These are phyloP conservation scores for Lophotriccus pileatus DNA, from an alignment of 2,797 vertebrate genomes.

Conservation along the genomic window DNA sequence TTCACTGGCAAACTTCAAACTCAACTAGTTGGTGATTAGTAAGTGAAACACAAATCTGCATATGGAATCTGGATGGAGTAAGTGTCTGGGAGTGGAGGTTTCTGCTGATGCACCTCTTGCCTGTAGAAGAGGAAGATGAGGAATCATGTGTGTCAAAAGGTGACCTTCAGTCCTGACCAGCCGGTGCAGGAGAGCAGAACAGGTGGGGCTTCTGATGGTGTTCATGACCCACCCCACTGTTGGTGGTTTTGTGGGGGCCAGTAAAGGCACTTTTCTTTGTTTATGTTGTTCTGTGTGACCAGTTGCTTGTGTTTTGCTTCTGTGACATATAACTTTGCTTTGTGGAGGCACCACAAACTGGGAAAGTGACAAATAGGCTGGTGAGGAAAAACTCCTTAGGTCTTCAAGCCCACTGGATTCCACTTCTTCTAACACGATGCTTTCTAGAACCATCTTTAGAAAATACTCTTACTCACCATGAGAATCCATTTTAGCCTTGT, in stretches of 20 bases:
- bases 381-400: neutral
- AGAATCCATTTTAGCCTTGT: neutral
- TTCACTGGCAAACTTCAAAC: neutral
- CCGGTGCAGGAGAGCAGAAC: neutral
- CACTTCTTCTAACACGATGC: neutral
- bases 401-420: neutral
- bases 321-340: neutral
- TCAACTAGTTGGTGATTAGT: fast-evolving
- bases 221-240: neutral
- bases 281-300: fast-evolving
- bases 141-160: neutral
- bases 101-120: neutral
- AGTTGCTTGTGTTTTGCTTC: neutral
- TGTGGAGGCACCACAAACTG: neutral
- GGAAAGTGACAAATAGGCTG: neutral
- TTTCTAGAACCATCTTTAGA: neutral
- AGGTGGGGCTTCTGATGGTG: neutral
- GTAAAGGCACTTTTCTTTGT: neutral
- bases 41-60: neutral
- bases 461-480: neutral
- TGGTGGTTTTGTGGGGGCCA: neutral
- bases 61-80: neutral
- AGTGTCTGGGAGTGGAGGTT: neutral
- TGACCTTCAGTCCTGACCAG: neutral
- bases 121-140: neutral